A percentile compares a stretch with the other conserved stretches of the same genome.
These are phyloP conservation scores for Sinotaia quadrata DNA, from an alignment of 2,888 invertebrate genomes.

Conservation along the genomic window DNA sequence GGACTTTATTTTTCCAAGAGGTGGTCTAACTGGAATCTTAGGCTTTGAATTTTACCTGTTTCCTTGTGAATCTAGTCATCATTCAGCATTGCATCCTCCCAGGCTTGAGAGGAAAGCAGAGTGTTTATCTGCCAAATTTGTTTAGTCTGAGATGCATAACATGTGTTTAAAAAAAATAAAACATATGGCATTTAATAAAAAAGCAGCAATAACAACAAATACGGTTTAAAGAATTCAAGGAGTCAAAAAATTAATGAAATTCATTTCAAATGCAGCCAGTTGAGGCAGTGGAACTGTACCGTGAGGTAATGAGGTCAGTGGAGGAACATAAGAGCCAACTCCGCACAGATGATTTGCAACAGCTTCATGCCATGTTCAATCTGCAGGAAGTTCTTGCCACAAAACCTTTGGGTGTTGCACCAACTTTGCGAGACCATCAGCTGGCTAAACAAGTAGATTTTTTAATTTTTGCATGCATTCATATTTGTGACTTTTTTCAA, in stretches of 20 bases:
- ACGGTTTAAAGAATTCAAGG: too few species aligned
- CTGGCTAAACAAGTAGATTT: constrained; percentile 72
- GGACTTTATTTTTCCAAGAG: too few species aligned
- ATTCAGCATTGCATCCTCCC: too few species aligned
- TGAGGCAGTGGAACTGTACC: constrained; percentile 78
- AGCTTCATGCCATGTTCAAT: constrained; percentile 81
- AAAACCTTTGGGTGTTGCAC: constrained; percentile 71
- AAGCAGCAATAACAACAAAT: too few species aligned
- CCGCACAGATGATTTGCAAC: constrained; percentile 79
- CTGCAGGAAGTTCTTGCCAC: constrained; percentile 74
- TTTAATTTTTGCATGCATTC: not conserved
- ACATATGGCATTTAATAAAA: too few species aligned
- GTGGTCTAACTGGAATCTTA: too few species aligned
- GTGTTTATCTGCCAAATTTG: too few species aligned
- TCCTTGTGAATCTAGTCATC: too few species aligned
- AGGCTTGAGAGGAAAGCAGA: too few species aligned
- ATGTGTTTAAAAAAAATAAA: not conserved
- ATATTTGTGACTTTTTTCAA: too few species aligned
- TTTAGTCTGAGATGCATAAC: too few species aligned
- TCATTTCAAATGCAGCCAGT: constrained; percentile 69
- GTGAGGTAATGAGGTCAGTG: constrained; percentile 76
- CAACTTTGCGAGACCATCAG: constrained; percentile 75
- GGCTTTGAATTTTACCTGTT: too few species aligned
- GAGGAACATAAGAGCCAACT: constrained; percentile 64
- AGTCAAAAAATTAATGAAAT: not conserved